phyloP scores from a whole-genome alignment of 2,888 invertebrate genomes.

The Galerucella calmariensis region DNA sequence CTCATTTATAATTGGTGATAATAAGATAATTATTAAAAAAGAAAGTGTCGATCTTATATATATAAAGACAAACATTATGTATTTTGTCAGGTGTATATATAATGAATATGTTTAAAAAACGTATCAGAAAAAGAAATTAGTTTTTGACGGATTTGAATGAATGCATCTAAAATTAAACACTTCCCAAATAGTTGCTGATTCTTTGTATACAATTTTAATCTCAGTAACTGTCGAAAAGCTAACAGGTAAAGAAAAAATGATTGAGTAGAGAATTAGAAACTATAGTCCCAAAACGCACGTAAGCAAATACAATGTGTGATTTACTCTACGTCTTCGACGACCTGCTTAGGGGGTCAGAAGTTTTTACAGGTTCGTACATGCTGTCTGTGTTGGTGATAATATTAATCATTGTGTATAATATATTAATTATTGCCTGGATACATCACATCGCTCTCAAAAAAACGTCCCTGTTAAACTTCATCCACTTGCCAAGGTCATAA shows the following conservation, averaged over 20 bases:
- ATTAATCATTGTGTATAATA: too few species aligned
- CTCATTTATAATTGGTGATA: conserved; percentile 35
- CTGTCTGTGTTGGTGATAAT: too few species aligned
- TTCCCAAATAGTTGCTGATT: not conserved
- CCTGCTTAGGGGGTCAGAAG: too few species aligned
- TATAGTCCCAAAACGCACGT: too few species aligned
- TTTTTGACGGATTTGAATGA: conserved; percentile 20
- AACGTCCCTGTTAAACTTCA: too few species aligned
- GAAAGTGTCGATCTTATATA: conserved; percentile 10
- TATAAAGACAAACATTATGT: conserved; percentile 18
- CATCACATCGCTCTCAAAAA: too few species aligned
- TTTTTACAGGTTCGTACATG: too few species aligned
- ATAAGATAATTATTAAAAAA: conserved; percentile 23
- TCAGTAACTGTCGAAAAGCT: not conserved
- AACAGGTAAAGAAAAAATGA: not conserved
- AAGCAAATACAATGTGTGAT: too few species aligned
- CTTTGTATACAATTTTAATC: not conserved
- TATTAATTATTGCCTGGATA: too few species aligned
- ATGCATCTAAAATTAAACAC: not conserved
- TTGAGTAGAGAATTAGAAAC: too few species aligned
- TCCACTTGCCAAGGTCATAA: too few species aligned
- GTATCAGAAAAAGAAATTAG: conserved; percentile 18
- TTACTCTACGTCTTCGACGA: too few species aligned
- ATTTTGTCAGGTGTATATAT: conserved; percentile 26
- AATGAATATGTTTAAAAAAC: conserved; percentile 9